Evolutionary conservation across 2,113 vertebrate species (phyloP).

Genomic region (Platysternon megacephalum): DNA sequence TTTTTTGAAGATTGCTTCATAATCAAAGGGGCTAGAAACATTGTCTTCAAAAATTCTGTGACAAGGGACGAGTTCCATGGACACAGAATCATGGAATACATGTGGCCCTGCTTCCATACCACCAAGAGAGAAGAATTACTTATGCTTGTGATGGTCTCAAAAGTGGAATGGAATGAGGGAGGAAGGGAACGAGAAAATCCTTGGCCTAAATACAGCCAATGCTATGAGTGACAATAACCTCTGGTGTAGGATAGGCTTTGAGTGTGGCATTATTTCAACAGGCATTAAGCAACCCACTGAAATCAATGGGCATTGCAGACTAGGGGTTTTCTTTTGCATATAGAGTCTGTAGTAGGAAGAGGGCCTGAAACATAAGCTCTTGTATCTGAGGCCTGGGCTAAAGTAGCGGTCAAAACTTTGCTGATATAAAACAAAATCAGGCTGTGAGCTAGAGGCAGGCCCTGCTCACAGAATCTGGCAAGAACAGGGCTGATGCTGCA

Average conservation of each 20-base stretch:
- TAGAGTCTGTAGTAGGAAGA: too few relatives aligned
- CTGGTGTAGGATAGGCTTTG: not conserved
- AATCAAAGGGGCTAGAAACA: not conserved
- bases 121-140: not conserved
- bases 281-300: not conserved
- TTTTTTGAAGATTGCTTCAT: conserved; percentile 21
- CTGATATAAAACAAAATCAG: too few relatives aligned
- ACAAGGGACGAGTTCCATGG: not conserved
- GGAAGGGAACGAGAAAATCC: not conserved
- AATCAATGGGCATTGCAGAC: not conserved
- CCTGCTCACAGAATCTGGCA: too few relatives aligned
- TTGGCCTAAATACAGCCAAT: not conserved
- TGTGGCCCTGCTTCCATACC: not conserved
- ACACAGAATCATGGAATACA: not conserved
- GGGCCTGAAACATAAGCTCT: too few relatives aligned
- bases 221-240: not conserved
- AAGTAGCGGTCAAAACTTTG: too few relatives aligned
- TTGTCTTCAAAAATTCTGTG: not conserved
- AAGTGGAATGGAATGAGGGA: not conserved
- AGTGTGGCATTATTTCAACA: not conserved
- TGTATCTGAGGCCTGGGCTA: too few relatives aligned
- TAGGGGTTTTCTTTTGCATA: not conserved
- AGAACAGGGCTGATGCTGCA: too few relatives aligned
- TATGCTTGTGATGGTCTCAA: not conserved
- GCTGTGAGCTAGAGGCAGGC: too few relatives aligned